Evolutionary conservation across 2,888 invertebrate genomes (phyloP).

Genomic region (Agonopterix arenella): DNA sequence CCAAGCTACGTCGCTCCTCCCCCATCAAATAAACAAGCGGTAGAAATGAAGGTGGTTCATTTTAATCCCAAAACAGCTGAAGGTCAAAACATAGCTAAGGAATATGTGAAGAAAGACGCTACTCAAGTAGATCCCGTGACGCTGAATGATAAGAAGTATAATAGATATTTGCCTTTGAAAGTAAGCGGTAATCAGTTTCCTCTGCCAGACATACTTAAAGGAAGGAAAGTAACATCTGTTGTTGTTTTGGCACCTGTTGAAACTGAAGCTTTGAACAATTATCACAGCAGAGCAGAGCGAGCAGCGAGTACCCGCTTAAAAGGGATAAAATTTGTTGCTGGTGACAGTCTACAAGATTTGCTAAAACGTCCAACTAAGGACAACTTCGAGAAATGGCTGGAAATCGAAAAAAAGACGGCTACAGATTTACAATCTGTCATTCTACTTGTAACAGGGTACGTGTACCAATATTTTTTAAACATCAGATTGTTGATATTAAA

Average conservation of each 20-base stretch:
- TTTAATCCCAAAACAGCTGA: slow-evolving; percentile 86
- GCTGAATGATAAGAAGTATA: slow-evolving; percentile 85
- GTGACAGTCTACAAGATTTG: slow-evolving; percentile 85
- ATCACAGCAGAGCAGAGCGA: slow-evolving; percentile 72
- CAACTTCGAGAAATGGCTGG: slow-evolving; percentile 88
- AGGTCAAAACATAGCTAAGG: slow-evolving; percentile 82
- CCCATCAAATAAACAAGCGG: slow-evolving; percentile 68
- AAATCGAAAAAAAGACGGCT: slow-evolving; percentile 84
- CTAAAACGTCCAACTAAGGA: slow-evolving; percentile 85
- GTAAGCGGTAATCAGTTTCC: slow-evolving; percentile 91
- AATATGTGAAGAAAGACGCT: slow-evolving; percentile 84
- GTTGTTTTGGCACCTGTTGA: slow-evolving; percentile 91
- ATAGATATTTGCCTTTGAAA: slow-evolving; percentile 89
- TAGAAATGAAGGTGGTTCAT: slow-evolving; percentile 91
- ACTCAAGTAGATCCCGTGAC: slow-evolving; percentile 85
- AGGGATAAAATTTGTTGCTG: slow-evolving; percentile 84
- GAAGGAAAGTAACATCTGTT: slow-evolving; percentile 88
- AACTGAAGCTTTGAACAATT: slow-evolving; percentile 76
- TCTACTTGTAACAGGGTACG: slow-evolving; percentile 88
- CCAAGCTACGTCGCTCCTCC: slow-evolving; percentile 51
- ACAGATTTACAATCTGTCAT: slow-evolving; percentile 88
- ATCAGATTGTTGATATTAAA: too few species aligned
- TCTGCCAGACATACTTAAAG: slow-evolving; percentile 85
- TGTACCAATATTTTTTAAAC: slow-evolving; percentile 2
- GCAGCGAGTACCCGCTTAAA: slow-evolving; percentile 76